Percentiles rank a stretch among this genome's conserved stretches.
These are phyloP conservation scores for Hydrophis major DNA, from an alignment of 2,797 vertebrate genomes.

Conservation along the genomic window DNA sequence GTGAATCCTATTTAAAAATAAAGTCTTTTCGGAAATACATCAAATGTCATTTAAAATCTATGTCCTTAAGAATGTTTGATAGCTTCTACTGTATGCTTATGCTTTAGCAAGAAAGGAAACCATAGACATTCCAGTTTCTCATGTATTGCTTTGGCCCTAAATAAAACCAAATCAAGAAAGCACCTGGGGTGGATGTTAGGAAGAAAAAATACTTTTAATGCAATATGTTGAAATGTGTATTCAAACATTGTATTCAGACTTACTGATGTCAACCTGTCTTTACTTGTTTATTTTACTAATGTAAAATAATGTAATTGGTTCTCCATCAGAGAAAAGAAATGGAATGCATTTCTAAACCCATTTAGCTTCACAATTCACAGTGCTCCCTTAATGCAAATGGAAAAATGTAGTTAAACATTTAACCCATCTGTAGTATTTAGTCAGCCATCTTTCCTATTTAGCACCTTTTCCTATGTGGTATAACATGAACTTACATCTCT, in stretches of 20 bases:
- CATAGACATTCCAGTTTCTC: background rate
- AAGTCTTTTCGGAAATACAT: background rate
- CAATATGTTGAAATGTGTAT: background rate
- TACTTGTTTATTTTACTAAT: background rate
- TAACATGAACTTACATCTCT: background rate
- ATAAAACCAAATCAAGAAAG: background rate
- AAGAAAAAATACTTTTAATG: background rate
- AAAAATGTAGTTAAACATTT: background rate
- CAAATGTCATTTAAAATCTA: background rate
- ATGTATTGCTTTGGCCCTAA: background rate
- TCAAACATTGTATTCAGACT: background rate
- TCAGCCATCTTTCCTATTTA: constrained; percentile 19
- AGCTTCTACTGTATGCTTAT: background rate
- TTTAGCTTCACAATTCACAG: background rate
- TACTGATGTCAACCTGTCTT: background rate
- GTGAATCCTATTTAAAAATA: background rate
- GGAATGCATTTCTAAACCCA: background rate
- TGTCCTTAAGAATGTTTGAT: background rate
- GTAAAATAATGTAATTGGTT: background rate
- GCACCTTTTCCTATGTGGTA: background rate
- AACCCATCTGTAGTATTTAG: background rate
- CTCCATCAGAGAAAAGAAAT: background rate
- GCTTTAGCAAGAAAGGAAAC: background rate
- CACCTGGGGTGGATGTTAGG: background rate
- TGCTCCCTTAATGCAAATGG: background rate